A percentile compares a stretch with the other conserved stretches of the same genome.
Conservation (phyloP, 2,888 invertebrate genomes). For the Azorinus chamasolen region DNA sequence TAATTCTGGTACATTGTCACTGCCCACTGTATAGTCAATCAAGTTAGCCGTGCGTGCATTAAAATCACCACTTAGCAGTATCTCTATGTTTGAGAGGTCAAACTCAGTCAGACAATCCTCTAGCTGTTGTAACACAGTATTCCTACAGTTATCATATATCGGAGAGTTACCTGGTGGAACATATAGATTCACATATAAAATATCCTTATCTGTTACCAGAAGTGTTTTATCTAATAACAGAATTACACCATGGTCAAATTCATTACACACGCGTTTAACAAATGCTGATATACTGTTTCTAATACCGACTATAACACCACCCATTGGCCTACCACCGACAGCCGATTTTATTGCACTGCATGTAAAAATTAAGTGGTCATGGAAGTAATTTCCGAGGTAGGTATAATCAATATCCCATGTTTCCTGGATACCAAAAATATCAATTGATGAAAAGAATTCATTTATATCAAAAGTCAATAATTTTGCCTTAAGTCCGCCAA, state of each 20-base stretch:
- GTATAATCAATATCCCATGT: slow-evolving; percentile 11
- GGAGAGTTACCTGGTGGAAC: slow-evolving; percentile 5
- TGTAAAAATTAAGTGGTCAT: not conserved
- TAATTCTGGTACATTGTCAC: not conserved
- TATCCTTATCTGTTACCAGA: slow-evolving; percentile 5
- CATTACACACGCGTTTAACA: no score
- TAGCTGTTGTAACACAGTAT: no score
- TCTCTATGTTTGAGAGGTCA: not conserved
- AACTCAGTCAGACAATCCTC: no score
- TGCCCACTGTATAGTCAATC: slow-evolving; percentile 1
- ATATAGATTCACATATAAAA: slow-evolving; percentile 6
- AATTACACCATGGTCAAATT: no score
- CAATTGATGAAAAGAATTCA: no score
- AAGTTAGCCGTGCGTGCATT: slow-evolving; percentile 7
- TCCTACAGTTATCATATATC: not conserved
- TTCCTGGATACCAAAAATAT: slow-evolving; percentile 4
- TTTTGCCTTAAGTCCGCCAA: slow-evolving; percentile 7
- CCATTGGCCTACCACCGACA: not conserved
- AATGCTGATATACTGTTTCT: no score
- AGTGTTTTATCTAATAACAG: not conserved
- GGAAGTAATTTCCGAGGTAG: not conserved
- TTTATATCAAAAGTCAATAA: no score
- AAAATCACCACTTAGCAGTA: slow-evolving; percentile 9
- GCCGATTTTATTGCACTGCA: not conserved
- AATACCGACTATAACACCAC: slow-evolving; percentile 11